These are phyloP conservation scores for Onychomys torridus DNA, from an alignment of 2,797 vertebrate genomes.

Conservation along the genomic window DNA sequence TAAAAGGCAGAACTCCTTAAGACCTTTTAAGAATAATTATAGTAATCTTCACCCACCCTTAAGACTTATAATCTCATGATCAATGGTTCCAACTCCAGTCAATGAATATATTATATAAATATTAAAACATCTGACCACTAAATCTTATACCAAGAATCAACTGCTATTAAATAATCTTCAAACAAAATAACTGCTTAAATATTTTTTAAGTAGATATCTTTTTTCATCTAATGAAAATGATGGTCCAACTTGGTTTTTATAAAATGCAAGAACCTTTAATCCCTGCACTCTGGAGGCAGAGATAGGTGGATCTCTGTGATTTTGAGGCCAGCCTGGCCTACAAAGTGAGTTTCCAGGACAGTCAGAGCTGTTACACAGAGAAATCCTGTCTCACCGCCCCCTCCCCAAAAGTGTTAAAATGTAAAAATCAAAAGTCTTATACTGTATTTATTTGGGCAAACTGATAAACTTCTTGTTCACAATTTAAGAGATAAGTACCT, in stretches of 20 bases:
- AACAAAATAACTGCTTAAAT: slow-evolving; percentile 48
- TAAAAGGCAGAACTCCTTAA: slow-evolving; percentile 1
- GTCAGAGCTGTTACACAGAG: not conserved
- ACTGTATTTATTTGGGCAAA: slow-evolving; percentile 35
- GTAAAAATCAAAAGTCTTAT: slow-evolving; percentile 62
- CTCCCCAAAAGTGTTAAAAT: not conserved
- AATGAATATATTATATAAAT: not conserved
- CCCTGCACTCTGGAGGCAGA: not conserved
- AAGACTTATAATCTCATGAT: slow-evolving; percentile 22
- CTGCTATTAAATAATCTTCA: slow-evolving; percentile 37
- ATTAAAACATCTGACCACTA: slow-evolving; percentile 37
- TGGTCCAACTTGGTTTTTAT: not conserved
- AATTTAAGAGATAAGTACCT: slow-evolving; percentile 28
- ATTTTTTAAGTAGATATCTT: slow-evolving; percentile 38
- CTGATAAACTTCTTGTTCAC: slow-evolving; percentile 1
- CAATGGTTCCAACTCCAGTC: not conserved
- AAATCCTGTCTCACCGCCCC: not conserved
- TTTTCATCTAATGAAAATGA: slow-evolving; percentile 45
- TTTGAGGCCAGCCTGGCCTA: not conserved
- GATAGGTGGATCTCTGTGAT: not conserved
- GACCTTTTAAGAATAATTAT: slow-evolving; percentile 37
- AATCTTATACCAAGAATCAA: slow-evolving; percentile 35
- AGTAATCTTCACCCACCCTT: not conserved
- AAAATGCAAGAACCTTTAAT: slow-evolving; percentile 52
- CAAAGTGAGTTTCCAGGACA: not conserved